These are phyloP conservation scores for Mastomys coucha DNA, from an alignment of 2,113 vertebrate genomes.

Conservation along the genomic window DNA sequence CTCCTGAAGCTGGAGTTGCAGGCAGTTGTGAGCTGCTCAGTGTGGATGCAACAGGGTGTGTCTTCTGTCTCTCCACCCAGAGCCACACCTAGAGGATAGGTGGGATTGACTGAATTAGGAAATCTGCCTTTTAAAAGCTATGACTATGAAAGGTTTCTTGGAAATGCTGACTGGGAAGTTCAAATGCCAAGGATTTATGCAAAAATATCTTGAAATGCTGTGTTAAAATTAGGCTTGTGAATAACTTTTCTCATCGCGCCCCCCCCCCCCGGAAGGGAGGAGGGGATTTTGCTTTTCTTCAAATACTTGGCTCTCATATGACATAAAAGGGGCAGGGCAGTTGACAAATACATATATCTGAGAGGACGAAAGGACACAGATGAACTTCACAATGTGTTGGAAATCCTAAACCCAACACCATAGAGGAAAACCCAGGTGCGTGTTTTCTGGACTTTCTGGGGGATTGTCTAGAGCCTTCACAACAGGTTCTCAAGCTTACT, in stretches of 20 bases:
- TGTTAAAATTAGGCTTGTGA: neutral
- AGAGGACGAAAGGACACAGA: rapidly evolving
- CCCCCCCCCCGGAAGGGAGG: neutral
- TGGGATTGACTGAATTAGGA: neutral
- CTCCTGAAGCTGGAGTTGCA: neutral
- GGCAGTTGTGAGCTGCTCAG: neutral
- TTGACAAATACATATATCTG: neutral
- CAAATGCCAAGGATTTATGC: neutral
- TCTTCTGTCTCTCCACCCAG: neutral
- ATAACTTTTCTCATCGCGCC: neutral
- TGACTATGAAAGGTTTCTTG: neutral
- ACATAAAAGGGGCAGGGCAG: too few relatives aligned
- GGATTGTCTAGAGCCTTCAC: neutral
- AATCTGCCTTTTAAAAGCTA: constrained; percentile 24
- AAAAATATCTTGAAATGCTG: neutral
- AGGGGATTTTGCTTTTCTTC: neutral
- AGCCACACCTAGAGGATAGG: neutral
- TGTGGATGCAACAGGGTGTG: neutral
- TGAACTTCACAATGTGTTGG: neutral
- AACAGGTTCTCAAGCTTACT: neutral
- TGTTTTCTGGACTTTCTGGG: neutral
- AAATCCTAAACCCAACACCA: neutral
- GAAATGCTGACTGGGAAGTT: constrained; percentile 20
- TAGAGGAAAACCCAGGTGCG: neutral
- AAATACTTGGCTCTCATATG: neutral